Conservation (phyloP, 2,113 vertebrate genomes). For the Laticauda colubrina region DNA sequence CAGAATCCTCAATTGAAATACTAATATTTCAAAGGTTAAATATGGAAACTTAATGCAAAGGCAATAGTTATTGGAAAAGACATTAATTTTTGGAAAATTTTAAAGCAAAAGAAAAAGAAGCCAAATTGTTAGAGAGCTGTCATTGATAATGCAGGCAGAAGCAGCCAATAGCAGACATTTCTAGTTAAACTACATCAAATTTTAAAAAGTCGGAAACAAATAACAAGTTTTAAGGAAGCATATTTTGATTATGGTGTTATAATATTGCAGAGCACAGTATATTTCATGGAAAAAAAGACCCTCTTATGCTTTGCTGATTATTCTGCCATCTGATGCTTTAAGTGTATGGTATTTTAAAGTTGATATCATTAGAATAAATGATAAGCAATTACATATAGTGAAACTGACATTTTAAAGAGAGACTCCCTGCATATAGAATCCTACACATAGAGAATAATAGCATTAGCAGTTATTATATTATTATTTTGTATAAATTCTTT, state of each 20-base stretch:
- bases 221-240: background rate
- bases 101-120: background rate
- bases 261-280: background rate
- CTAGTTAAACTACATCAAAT: background rate
- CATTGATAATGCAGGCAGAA: background rate
- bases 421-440: background rate
- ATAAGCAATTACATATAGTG: background rate
- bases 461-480: background rate
- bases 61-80: background rate
- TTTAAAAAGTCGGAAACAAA: background rate
- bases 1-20: background rate
- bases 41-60: background rate
- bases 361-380: background rate
- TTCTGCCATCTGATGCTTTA: background rate
- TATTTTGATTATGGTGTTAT: background rate
- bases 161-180: background rate
- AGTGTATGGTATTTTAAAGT: background rate
- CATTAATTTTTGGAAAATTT: background rate
- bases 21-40: background rate
- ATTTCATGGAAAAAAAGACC: background rate
- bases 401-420: background rate
- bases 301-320: background rate
- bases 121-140: background rate
- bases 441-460: background rate
- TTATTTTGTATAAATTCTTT: constrained; percentile 11